A percentile compares a stretch with the other conserved stretches of the same genome.
Evolutionary conservation across 2,113 vertebrate genomes (phyloP).

Genomic region (Nerophis lumbriciformis): DNA sequence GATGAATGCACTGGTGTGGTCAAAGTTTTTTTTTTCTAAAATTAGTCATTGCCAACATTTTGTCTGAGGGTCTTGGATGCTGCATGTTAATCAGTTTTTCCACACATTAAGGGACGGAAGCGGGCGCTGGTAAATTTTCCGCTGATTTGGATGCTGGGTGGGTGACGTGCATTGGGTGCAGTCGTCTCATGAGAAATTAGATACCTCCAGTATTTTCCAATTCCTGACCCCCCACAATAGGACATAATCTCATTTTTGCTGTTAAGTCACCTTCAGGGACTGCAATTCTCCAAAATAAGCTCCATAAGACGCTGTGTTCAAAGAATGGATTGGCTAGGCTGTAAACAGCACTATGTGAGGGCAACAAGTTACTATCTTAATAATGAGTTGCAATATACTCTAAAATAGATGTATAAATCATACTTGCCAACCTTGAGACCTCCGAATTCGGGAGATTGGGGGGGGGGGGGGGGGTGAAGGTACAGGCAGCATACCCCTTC

Average conservation of each 20-base stretch:
- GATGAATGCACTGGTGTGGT: conserved; percentile 45
- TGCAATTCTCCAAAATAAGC: conserved; percentile 64
- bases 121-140: conserved; percentile 58
- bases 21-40: conserved; percentile 35
- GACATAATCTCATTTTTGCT: conserved; percentile 74
- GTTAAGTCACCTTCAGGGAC: conserved; percentile 74
- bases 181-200: conserved; percentile 70
- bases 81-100: conserved; percentile 58
- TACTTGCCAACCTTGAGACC: too few species aligned
- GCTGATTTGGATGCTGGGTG: conserved; percentile 60
- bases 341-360: conserved; percentile 55
- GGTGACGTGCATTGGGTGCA: conserved; percentile 30
- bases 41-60: conserved; percentile 33
- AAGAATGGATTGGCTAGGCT: conserved; percentile 46
- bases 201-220: conserved; percentile 65
- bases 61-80: conserved; percentile 40
- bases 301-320: conserved; percentile 56
- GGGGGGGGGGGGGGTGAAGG: too few species aligned
- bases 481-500: too few species aligned
- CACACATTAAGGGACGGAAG: conserved; percentile 39
- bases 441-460: too few species aligned
- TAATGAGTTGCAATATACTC: conserved; percentile 28
- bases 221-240: conserved; percentile 68
- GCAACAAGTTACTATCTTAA: conserved; percentile 50
- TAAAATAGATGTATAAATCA: too few species aligned